Evolutionary conservation across 1,140 invertebrate genomes (phyloP), one percentile per base, ranked within the genome.

Genomic region (Drosophila mojavensis): DNA sequence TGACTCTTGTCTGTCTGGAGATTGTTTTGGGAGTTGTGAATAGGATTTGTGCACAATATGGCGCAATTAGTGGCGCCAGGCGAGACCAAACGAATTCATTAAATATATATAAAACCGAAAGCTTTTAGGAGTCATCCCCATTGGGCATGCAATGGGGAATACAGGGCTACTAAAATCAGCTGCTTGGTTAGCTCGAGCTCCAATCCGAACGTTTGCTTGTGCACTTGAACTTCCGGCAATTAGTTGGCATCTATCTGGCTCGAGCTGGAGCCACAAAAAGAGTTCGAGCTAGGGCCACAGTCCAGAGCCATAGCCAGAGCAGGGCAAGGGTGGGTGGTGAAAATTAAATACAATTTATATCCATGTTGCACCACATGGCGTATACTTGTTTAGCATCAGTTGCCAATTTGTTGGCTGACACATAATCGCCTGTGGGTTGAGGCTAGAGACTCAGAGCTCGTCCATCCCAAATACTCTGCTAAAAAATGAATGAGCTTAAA

Each of bases 171-270:
- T 47, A 47, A 60, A 68, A 45, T 64, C 50, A 47, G 30, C 15
- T 30, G 39, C 39, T 36, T 7, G 41, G 9, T 24, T 65, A 30
- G 36, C 36, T 39, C 9, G 10, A 39, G 4, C 36, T 39, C 33
- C 5, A 36, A 26, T 24, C 47, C 15, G 43, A 60, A 11, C 48
- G 50, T n/a, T 48, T 39, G 61, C 15, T 20, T 67, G 41, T 80
- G 66, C 75, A 66, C 51, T 78, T 79, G 68, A 80, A 82, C 76
- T 79, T 86, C 82, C 82, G 83, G 83, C 79, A 76, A 88, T 86
- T 86, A 79, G 71, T 67, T 76, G 62, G n/a, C 4, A 53, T 30
- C 39, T 47, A 9, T 6, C n/a, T 47, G 15, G 36, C 43, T 4
- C 20, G 43, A 5, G 43, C 50, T n/a, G n/a, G 24, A 28, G 13